Evolutionary conservation across 2,113 vertebrate genomes (phyloP), one percentile per base, ranked within the genome.

Genomic region (Mastomys natalensis): DNA sequence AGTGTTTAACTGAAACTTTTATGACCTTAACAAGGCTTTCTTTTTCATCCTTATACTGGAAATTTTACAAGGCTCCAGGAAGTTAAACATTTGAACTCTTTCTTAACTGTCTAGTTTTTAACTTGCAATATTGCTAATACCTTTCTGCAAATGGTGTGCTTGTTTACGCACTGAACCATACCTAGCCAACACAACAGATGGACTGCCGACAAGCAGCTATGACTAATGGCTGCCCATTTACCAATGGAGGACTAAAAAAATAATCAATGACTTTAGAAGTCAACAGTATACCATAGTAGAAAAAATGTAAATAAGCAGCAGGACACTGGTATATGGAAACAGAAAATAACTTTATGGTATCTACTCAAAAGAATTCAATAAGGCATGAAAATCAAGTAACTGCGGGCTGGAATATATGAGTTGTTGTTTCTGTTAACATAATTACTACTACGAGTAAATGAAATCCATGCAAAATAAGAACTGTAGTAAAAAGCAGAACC

Each of bases 1-100:
- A 97, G 95, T 95, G 82, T 93, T 97, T 82, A 98, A 94, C 0
- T 1, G 93, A 96, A 92, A 84, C 51, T 93, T 95, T 92, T 91
- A 96, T 76, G 93, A 96, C 58, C 87, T 95, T 93, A 96, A 94
- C 85, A 98, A 97, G 78, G 85, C 55, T 98, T 98, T 96, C 80
- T 94, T 45, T 96, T 97, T 95, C 60, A 89, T 68, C 97, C 55
- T 94, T 96, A 91, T 17, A 81, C 13, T 87, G 53, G 31, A 58
- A 93, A 90, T 66, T 98, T 96, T 96, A 85, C 96, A 97, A 97
- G 81, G 58, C 97, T 96, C 82, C 17, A 97, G 77, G 53, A 96
- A 96, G 58, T 55, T 96, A 96, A 96, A 96, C 66, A 43, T 76
- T 11, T 43, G 68, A 92, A 95, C 7, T 96, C 78, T 85, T 62